A percentile compares a stretch with the other conserved stretches of the same genome.
Evolutionary conservation across 2,113 vertebrate genomes (phyloP).

Genomic region (Jaculus jaculus): DNA sequence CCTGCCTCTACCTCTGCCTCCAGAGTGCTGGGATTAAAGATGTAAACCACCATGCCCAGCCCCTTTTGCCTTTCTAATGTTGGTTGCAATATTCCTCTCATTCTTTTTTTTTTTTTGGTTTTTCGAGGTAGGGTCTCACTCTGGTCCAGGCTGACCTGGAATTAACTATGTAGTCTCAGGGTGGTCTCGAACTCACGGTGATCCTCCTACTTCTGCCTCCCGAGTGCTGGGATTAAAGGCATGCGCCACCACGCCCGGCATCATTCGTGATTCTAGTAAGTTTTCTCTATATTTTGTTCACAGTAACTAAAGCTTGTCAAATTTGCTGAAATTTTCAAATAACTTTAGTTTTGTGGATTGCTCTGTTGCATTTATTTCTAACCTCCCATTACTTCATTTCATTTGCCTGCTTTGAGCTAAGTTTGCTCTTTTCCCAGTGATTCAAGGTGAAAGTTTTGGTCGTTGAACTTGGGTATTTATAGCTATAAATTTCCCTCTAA

Average conservation of each 20-base stretch:
- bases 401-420: neutral
- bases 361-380: neutral
- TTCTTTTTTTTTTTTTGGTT: neutral
- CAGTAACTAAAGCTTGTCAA: neutral
- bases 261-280: neutral
- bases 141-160: too few species aligned
- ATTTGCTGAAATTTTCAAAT: neutral
- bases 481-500: neutral
- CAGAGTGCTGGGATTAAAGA: too few species aligned
- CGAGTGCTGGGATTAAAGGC: too few species aligned
- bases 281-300: neutral
- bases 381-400: neutral
- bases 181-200: too few species aligned
- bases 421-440: constrained; percentile 17
- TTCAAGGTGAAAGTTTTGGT: neutral
- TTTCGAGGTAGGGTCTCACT: too few species aligned
- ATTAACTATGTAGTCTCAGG: too few species aligned
- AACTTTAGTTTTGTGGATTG: neutral
- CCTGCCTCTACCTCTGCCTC: too few species aligned
- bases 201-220: too few species aligned
- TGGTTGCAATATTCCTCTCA: neutral
- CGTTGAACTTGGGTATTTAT: neutral
- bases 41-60: too few species aligned
- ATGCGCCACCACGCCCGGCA: too few species aligned
- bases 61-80: neutral